Conservation (phyloP, 2,888 invertebrate genomes). For the Rotaria macrura region DNA sequence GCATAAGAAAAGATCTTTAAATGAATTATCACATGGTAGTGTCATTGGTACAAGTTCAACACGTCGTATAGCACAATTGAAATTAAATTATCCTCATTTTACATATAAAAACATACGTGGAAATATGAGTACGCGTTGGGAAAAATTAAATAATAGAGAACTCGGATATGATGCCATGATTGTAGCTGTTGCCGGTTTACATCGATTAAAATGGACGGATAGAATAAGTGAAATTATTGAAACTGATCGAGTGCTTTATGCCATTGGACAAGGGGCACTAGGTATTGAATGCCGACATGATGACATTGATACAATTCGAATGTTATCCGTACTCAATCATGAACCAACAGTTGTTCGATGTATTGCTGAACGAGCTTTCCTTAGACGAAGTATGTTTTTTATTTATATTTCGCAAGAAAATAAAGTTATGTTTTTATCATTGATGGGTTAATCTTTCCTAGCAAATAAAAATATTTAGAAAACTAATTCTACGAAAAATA, state of each 20-base stretch:
- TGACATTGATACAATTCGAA: conserved; percentile 54
- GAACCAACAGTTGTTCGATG: conserved; percentile 27
- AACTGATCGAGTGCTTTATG: conserved; percentile 53
- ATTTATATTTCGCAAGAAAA: no score
- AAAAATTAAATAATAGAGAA: conserved; percentile 59
- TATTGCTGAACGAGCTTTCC: conserved; percentile 31
- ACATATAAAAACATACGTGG: conserved; percentile 67
- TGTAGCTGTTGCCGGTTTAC: conserved; percentile 75
- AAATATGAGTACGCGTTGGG: conserved; percentile 79
- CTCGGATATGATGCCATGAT: conserved; percentile 65
- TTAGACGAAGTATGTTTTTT: not conserved
- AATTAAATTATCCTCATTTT: conserved; percentile 68
- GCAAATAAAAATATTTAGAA: no score
- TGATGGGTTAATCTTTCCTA: not conserved
- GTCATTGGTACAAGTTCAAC: conserved; percentile 73
- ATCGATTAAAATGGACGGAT: conserved; percentile 74
- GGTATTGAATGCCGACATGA: conserved; percentile 77
- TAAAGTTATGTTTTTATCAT: no score
- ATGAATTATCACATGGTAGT: conserved; percentile 38
- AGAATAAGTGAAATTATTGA: conserved; percentile 54
- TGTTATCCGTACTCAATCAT: conserved; percentile 30
- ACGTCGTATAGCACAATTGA: conserved; percentile 75
- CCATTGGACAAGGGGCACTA: conserved; percentile 87
- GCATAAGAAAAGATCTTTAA: conserved; percentile 49
- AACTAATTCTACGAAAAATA: no score